Evolutionary conservation across 1,140 invertebrate species (phyloP).

Genomic region (Eubasilissa regina): DNA sequence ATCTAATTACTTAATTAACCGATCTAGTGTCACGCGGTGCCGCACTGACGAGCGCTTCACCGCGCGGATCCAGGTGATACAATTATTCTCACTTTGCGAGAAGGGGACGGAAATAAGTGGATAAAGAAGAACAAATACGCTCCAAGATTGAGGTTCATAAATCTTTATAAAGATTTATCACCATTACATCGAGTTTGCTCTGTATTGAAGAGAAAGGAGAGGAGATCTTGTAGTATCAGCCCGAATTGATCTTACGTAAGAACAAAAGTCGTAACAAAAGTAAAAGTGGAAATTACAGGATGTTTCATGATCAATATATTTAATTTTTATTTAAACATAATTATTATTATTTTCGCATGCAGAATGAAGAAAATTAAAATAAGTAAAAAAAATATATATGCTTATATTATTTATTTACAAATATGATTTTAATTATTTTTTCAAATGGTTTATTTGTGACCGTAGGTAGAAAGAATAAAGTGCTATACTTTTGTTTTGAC

Average conservation of each 20-base stretch:
- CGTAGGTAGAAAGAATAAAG: too few species aligned
- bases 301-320: too few species aligned
- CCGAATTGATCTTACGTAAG: neutral
- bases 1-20: slow-evolving; percentile 8
- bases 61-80: neutral
- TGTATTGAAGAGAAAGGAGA: neutral
- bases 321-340: too few species aligned
- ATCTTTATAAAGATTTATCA: slow-evolving; percentile 35
- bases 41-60: too few species aligned
- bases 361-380: too few species aligned
- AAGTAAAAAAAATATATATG: too few species aligned
- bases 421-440: too few species aligned
- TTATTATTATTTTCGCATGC: too few species aligned
- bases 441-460: too few species aligned
- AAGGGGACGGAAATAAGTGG: neutral
- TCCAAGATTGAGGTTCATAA: slow-evolving; percentile 16
- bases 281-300: neutral
- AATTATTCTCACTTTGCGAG: slow-evolving; percentile 11
- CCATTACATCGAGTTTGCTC: neutral
- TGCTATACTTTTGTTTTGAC: too few species aligned
- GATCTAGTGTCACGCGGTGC: neutral
- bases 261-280: neutral
- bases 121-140: slow-evolving; percentile 17
- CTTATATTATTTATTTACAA: too few species aligned
- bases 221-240: neutral